Evolutionary conservation across 1,140 invertebrate genomes (phyloP), one percentile per base, ranked within the genome.

Genomic region (Phymorhynchus buccinoides): DNA sequence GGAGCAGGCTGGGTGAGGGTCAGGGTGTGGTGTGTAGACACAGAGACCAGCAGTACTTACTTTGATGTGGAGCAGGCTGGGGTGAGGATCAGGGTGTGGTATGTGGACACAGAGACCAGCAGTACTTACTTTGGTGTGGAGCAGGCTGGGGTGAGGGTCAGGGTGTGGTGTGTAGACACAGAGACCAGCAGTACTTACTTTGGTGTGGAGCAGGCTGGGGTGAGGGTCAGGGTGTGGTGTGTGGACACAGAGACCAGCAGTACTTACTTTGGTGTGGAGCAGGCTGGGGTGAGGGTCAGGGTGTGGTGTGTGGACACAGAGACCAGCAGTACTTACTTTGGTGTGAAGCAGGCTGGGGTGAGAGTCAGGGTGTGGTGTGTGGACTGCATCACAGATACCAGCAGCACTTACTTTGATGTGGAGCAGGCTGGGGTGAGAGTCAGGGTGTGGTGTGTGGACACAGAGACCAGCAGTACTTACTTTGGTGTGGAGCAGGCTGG

Each of bases 241-340:
- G 90, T 90, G 73, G 90, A 87, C 78, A 96, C 91, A 32, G 94
- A 91, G 6, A 96, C 94, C 0, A 96, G 90, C 86, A 94, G 35
- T 14, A 86, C 88, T 84, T 90, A 91, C 90, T 90, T 91, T 9
- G 89, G 89, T 16, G 90, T 90, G 52, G 89, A 68, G 27, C 86
- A 41, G 18, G 81, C 80, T 30, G 81, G 81, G 56, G 80, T 39
- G 66, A 39, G 27, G n/a, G 79, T 48, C 30, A 85, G 80, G 27
- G 48, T 71, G 16, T 73, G 37, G 35, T 85, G 84, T n/a, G 90
- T 90, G 73, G 90, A 87, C 78, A 96, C 91, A 32, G 94, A 91
- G 6, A 96, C 94, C 0, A 96, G 90, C 86, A 94, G 35, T 14
- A 86, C 88, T 84, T 90, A 91, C 90, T 90, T 91, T 9, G 89